phyloP scores from a whole-genome alignment of 1,140 invertebrate species.

The Neodiprion fabricii region DNA sequence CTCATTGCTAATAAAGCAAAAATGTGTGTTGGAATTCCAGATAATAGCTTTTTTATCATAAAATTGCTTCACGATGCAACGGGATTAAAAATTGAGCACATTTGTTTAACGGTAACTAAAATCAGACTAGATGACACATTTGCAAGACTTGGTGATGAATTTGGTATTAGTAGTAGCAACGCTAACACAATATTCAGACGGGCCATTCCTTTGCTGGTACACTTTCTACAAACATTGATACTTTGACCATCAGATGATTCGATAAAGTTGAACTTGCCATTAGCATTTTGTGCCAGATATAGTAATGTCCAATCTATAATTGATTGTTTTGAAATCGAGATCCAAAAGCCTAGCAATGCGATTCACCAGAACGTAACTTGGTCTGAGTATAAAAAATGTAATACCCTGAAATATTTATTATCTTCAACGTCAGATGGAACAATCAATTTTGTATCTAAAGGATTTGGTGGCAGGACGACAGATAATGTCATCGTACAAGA shows the following conservation, averaged over 20 bases:
- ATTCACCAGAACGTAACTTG: conserved; percentile 36
- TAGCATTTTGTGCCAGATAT: conserved; percentile 29
- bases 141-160: conserved; percentile 18
- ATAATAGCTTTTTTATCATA: conserved; percentile 9
- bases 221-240: conserved; percentile 27
- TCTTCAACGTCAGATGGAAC: conserved; percentile 53
- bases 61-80: conserved; percentile 5
- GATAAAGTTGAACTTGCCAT: conserved; percentile 27
- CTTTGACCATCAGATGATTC: conserved; percentile 13
- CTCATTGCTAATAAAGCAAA: conserved; percentile 15
- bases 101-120: conserved; percentile 22
- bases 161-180: conserved; percentile 20
- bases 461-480: conserved; percentile 48
- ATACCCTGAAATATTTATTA: conserved; percentile 56
- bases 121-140: conserved; percentile 19
- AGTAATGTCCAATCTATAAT: conserved; percentile 35
- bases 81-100: conserved; percentile 9
- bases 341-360: conserved; percentile 38
- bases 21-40: conserved; percentile 13
- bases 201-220: conserved; percentile 20
- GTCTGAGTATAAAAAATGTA: conserved; percentile 40
- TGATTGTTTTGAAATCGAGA: conserved; percentile 41
- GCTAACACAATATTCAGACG: conserved; percentile 21
- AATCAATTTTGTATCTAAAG: conserved; percentile 54
- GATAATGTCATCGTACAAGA: conserved; percentile 49